These are phyloP conservation scores for Ormyrus labotus DNA, from an alignment of 2,888 invertebrate genomes.

Conservation along the genomic window DNA sequence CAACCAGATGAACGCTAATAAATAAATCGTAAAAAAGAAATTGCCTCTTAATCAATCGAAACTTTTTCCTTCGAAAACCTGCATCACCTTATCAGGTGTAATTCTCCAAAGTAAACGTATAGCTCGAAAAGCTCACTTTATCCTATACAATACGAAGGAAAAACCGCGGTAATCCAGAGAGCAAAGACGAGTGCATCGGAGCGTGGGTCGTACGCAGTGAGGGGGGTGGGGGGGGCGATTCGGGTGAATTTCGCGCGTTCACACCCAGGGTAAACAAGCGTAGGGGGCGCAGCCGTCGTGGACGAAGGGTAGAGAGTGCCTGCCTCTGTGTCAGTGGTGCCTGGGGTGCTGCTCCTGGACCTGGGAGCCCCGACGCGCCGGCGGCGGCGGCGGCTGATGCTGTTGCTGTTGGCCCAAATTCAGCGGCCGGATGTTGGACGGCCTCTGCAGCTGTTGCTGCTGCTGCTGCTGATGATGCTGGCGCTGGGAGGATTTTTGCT, in stretches of 20 bases:
- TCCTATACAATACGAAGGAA: not conserved
- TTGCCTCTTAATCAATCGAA: not conserved
- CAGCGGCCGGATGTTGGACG: too few species aligned
- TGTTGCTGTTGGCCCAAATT: slow-evolving; percentile 4
- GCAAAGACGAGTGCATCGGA: slow-evolving; percentile 14
- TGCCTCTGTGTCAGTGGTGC: slow-evolving; percentile 72
- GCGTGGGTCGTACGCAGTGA: too few species aligned
- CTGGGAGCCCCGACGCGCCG: slow-evolving; percentile 51
- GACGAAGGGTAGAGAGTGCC: slow-evolving; percentile 72
- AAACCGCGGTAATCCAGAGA: too few species aligned
- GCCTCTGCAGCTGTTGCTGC: slow-evolving; percentile 33
- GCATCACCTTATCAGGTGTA: too few species aligned
- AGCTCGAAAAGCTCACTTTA: slow-evolving; percentile 11
- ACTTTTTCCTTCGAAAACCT: not conserved
- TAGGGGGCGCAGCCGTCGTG: slow-evolving; percentile 71
- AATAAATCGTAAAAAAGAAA: not conserved
- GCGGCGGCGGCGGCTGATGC: slow-evolving; percentile 23
- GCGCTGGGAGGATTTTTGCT: slow-evolving; percentile 62
- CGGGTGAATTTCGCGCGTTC: slow-evolving; percentile 42
- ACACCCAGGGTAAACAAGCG: slow-evolving; percentile 73
- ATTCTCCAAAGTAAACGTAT: not conserved
- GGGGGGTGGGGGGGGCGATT: too few species aligned
- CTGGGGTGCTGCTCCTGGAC: slow-evolving; percentile 57
- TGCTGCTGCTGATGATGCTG: slow-evolving; percentile 48
- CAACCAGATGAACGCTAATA: too few species aligned